Conservation (phyloP, 1,140 invertebrate genomes). For the Colletes latitarsis region DNA sequence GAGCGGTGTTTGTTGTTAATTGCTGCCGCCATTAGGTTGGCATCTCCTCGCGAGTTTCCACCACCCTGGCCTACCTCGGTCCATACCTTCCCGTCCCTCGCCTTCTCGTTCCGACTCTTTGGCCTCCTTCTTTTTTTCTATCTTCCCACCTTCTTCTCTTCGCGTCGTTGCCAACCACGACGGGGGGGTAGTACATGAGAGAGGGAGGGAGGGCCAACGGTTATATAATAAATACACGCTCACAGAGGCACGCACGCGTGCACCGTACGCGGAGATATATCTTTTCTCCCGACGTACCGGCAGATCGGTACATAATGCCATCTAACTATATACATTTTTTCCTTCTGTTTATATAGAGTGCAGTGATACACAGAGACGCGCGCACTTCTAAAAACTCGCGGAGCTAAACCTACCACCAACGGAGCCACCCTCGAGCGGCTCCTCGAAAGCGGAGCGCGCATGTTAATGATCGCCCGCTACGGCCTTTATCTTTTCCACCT, state of each 20-base stretch:
- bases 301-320: conserved; percentile 46
- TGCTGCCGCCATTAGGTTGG: conserved; percentile 81
- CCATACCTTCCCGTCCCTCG: conserved; percentile 12
- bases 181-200: conserved; percentile 4
- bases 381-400: conserved; percentile 38
- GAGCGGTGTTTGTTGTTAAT: conserved; percentile 82
- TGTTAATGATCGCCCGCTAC: conserved; percentile 80
- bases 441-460: conserved; percentile 76
- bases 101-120: conserved; percentile 7
- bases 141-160: conserved; percentile 39
- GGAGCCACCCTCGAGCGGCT: conserved; percentile 57
- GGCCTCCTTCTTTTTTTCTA: conserved; percentile 26
- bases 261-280: not conserved
- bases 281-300: not conserved
- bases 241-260: not conserved
- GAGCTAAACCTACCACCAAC: conserved; percentile 56
- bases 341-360: conserved; percentile 25
- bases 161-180: conserved; percentile 12
- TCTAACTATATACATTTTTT: conserved; percentile 40
- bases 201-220: not conserved
- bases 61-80: conserved; percentile 29
- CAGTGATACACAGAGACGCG: conserved; percentile 14
- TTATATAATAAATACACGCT: conserved; percentile 32
- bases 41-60: conserved; percentile 68
- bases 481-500: conserved; percentile 82